Evolutionary conservation across 2,888 invertebrate species (phyloP).

Genomic region (Harpalus rufipes): DNA sequence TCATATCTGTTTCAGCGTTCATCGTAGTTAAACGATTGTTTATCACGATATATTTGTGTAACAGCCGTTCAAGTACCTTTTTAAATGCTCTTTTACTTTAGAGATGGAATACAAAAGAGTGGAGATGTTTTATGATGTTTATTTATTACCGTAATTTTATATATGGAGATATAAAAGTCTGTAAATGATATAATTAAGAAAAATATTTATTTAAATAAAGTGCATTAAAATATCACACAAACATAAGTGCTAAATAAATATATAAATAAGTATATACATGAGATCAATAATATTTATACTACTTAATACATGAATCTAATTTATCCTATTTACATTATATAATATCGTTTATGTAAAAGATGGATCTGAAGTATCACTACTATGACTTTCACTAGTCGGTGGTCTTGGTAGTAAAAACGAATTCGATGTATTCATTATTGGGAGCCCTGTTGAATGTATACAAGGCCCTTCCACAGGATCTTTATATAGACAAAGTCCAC

Average conservation of each 20-base stretch:
- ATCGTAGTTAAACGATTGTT: slow-evolving; percentile 72
- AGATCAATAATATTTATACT: slow-evolving; percentile 12
- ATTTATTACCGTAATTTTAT: slow-evolving; percentile 37
- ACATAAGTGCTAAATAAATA: slow-evolving; percentile 41
- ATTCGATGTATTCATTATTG: slow-evolving; percentile 56
- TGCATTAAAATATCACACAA: slow-evolving; percentile 31
- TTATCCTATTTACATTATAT: slow-evolving; percentile 26
- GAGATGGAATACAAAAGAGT: slow-evolving; percentile 19
- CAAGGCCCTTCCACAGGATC: slow-evolving; percentile 70
- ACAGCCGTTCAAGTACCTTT: slow-evolving; percentile 56
- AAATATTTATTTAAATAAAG: slow-evolving; percentile 16
- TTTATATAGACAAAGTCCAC: slow-evolving; percentile 73
- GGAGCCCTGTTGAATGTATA: slow-evolving; percentile 43
- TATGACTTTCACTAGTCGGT: slow-evolving; percentile 55
- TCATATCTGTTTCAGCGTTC: slow-evolving; percentile 32
- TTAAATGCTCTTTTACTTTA: slow-evolving; percentile 48
- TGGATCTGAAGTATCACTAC: slow-evolving; percentile 59
- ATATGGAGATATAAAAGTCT: not conserved
- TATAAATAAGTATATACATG: slow-evolving; percentile 24
- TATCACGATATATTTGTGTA: slow-evolving; percentile 73
- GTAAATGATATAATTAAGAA: not conserved
- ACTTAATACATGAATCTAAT: not conserved
- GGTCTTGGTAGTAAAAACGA: slow-evolving; percentile 51
- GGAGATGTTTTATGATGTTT: slow-evolving; percentile 2
- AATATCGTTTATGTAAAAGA: slow-evolving; percentile 54